Evolutionary conservation across 2,797 vertebrate genomes (phyloP).

Genomic region (Bufotes viridis): DNA sequence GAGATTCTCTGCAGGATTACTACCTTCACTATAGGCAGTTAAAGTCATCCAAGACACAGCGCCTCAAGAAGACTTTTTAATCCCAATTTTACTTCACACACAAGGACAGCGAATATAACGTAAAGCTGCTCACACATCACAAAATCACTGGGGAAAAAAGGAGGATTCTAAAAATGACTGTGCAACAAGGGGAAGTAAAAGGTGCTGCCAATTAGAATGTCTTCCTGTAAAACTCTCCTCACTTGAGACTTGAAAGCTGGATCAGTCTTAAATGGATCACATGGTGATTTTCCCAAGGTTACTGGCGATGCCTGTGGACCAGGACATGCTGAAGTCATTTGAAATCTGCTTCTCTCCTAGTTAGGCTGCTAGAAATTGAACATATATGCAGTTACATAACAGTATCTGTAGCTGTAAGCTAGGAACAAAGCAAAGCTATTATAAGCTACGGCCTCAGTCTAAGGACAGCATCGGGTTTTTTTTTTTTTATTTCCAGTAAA

Average conservation of each 20-base stretch:
- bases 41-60: conserved; percentile 19
- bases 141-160: conserved; percentile 27
- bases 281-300: conserved; percentile 33
- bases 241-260: conserved; percentile 42
- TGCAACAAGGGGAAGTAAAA: conserved; percentile 23
- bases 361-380: conserved; percentile 10
- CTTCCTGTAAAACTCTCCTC: conserved; percentile 29
- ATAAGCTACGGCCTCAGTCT: conserved; percentile 17
- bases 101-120: conserved; percentile 8
- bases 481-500: not conserved
- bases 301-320: conserved; percentile 18
- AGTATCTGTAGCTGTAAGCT: not conserved
- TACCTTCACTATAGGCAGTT: conserved; percentile 24
- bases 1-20: conserved; percentile 41
- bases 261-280: conserved; percentile 16
- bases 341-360: conserved; percentile 21
- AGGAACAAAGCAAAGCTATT: conserved; percentile 18
- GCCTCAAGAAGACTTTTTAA: conserved; percentile 31
- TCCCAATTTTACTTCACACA: conserved; percentile 20
- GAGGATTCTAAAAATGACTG: conserved; percentile 22
- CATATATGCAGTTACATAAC: conserved; percentile 30
- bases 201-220: conserved; percentile 40
- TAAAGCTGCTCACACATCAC: conserved; percentile 20
- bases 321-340: conserved; percentile 9
- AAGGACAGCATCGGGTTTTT: not conserved